Evolutionary conservation across 2,797 vertebrate species (phyloP).

Genomic region (Helicolenus hilgendorfi): DNA sequence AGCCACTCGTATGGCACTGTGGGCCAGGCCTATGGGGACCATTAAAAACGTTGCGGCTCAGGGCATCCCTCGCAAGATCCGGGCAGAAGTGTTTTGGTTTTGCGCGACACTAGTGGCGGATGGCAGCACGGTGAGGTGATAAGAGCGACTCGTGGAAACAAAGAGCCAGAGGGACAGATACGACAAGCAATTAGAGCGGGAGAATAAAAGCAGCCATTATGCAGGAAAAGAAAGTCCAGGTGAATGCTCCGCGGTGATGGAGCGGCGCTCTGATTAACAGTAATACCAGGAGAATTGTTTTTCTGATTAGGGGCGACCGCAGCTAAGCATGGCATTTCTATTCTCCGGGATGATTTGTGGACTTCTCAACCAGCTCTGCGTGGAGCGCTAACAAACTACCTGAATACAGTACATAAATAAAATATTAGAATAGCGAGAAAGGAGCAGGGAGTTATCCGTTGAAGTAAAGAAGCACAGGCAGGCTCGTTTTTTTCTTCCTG

Average conservation of each 20-base stretch:
- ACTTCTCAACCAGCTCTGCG: slow-evolving; percentile 31
- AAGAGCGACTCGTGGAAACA: slow-evolving; percentile 69
- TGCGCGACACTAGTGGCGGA: slow-evolving; percentile 58
- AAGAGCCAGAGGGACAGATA: slow-evolving; percentile 81
- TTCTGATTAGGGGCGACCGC: slow-evolving; percentile 47
- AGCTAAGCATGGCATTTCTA: slow-evolving; percentile 37
- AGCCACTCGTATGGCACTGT: slow-evolving; percentile 80
- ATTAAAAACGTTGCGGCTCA: slow-evolving; percentile 80
- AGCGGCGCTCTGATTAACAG: slow-evolving; percentile 67
- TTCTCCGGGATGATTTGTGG: slow-evolving; percentile 59
- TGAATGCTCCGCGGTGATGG: slow-evolving; percentile 49
- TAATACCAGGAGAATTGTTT: slow-evolving; percentile 60
- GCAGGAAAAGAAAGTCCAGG: slow-evolving; percentile 52
- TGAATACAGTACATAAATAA: slow-evolving; percentile 43
- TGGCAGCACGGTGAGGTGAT: slow-evolving; percentile 67
- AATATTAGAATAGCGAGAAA: slow-evolving; percentile 29
- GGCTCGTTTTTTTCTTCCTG: background rate
- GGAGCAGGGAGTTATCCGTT: slow-evolving; percentile 23
- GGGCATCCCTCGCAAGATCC: slow-evolving; percentile 69
- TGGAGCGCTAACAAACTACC: slow-evolving; percentile 57
- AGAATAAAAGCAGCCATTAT: slow-evolving; percentile 73
- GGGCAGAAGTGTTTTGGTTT: slow-evolving; percentile 56
- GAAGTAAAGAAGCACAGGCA: background rate
- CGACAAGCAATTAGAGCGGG: slow-evolving; percentile 77
- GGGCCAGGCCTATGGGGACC: slow-evolving; percentile 79